phyloP scores from a whole-genome alignment of 2,797 vertebrate genomes.

The Poecilia picta region DNA sequence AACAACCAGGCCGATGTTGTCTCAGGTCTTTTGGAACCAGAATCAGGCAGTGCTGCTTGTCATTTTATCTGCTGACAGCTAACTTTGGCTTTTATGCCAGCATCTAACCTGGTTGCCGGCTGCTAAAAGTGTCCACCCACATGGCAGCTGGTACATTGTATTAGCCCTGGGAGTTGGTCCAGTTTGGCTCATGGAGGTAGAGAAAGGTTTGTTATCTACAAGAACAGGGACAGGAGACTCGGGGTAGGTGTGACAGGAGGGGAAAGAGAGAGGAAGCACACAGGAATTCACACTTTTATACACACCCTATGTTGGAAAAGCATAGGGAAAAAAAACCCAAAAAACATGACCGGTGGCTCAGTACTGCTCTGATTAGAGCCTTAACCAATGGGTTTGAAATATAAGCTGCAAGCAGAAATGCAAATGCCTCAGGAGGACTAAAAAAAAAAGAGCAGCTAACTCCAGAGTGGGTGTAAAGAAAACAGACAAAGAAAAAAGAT shows the following conservation, averaged over 20 bases:
- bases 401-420: slow-evolving; percentile 3
- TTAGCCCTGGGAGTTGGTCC: slow-evolving; percentile 59
- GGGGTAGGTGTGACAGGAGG: slow-evolving; percentile 36
- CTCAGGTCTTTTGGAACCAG: slow-evolving; percentile 17
- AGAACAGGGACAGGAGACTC: slow-evolving; percentile 61
- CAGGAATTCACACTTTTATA: slow-evolving; percentile 15
- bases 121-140: slow-evolving; percentile 51
- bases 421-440: slow-evolving; percentile 6
- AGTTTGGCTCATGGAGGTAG: slow-evolving; percentile 62
- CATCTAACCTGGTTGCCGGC: slow-evolving; percentile 37
- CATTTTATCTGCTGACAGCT: slow-evolving; percentile 30
- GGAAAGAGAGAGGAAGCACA: not conserved
- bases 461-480: slow-evolving; percentile 39
- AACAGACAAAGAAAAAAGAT: slow-evolving; percentile 25
- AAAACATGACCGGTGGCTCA: slow-evolving; percentile 16
- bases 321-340: not conserved
- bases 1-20: slow-evolving; percentile 19
- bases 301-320: slow-evolving; percentile 13
- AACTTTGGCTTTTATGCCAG: slow-evolving; percentile 35
- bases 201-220: slow-evolving; percentile 66
- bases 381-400: slow-evolving; percentile 22
- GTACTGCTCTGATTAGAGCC: slow-evolving; percentile 14
- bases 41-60: slow-evolving; percentile 19
- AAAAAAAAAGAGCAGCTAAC: slow-evolving; percentile 10
- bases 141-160: slow-evolving; percentile 53